phyloP scores from a whole-genome alignment of 2,797 vertebrate species.

The Cottoperca gobio region DNA sequence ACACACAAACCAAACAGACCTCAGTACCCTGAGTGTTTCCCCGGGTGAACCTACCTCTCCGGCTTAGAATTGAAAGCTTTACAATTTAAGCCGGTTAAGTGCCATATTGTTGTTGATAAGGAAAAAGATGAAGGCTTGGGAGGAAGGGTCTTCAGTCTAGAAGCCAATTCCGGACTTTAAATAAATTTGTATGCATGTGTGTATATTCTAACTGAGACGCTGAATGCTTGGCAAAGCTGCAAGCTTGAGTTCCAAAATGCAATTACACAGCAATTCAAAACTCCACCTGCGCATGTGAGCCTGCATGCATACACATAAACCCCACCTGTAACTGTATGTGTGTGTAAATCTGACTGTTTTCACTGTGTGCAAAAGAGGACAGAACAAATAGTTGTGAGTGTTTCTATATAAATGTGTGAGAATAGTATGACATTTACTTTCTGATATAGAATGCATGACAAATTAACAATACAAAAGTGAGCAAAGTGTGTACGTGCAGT shows the following conservation, averaged over 20 bases:
- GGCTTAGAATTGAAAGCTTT: slow-evolving; percentile 49
- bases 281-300: slow-evolving; percentile 20
- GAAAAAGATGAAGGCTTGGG: slow-evolving; percentile 45
- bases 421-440: background rate
- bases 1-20: background rate
- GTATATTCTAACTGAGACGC: slow-evolving; percentile 22
- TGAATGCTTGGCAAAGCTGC: slow-evolving; percentile 36
- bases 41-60: slow-evolving; percentile 28
- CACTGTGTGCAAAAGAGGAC: background rate
- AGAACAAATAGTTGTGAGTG: background rate
- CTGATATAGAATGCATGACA: background rate
- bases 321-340: slow-evolving; percentile 1
- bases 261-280: slow-evolving; percentile 43
- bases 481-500: background rate
- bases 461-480: background rate
- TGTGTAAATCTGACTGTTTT: background rate
- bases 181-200: slow-evolving; percentile 33
- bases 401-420: background rate
- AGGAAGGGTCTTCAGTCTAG: slow-evolving; percentile 23
- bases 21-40: slow-evolving; percentile 12
- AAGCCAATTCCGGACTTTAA: slow-evolving; percentile 38
- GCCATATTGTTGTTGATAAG: slow-evolving; percentile 62
- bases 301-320: slow-evolving; percentile 12
- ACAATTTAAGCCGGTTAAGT: slow-evolving; percentile 67
- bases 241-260: slow-evolving; percentile 36